A percentile compares a stretch with the other conserved stretches of the same genome.
phyloP scores from a whole-genome alignment of 2,797 vertebrate genomes.

The Stomatorhinus walkeri region DNA sequence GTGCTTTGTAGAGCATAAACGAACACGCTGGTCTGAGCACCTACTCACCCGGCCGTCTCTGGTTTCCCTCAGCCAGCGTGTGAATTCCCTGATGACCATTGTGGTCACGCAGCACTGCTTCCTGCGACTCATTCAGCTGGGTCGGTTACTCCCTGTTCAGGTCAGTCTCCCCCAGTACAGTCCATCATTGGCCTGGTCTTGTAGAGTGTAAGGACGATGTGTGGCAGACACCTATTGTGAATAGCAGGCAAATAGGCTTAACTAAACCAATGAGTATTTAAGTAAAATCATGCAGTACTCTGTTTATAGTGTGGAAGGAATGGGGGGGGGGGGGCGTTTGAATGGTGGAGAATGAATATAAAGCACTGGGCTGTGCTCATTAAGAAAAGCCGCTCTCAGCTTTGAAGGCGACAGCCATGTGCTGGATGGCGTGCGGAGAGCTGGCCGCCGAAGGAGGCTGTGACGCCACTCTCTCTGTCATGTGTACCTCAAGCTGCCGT shows the following conservation, averaged over 20 bases:
- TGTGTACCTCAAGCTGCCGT: neutral
- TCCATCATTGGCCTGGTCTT: neutral
- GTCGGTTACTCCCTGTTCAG: neutral
- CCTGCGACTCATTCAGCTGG: neutral
- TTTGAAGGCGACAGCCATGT: neutral
- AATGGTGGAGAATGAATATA: neutral
- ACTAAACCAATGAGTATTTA: neutral
- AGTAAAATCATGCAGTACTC: neutral
- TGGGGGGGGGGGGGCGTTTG: neutral
- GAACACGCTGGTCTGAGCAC: neutral
- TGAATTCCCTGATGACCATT: neutral
- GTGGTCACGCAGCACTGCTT: neutral
- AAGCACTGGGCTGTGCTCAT: neutral
- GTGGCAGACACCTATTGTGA: neutral
- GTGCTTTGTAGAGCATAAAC: neutral
- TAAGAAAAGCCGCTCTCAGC: neutral
- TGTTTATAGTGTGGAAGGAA: neutral
- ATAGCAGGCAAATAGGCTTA: neutral
- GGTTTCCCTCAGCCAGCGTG: neutral
- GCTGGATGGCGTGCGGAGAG: neutral
- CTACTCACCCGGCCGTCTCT: neutral
- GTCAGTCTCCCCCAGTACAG: neutral
- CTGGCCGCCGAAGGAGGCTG: neutral
- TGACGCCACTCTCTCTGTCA: neutral
- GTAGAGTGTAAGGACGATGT: neutral